phyloP scores from a whole-genome alignment of 2,113 vertebrate genomes.

The Zingel zingel region DNA sequence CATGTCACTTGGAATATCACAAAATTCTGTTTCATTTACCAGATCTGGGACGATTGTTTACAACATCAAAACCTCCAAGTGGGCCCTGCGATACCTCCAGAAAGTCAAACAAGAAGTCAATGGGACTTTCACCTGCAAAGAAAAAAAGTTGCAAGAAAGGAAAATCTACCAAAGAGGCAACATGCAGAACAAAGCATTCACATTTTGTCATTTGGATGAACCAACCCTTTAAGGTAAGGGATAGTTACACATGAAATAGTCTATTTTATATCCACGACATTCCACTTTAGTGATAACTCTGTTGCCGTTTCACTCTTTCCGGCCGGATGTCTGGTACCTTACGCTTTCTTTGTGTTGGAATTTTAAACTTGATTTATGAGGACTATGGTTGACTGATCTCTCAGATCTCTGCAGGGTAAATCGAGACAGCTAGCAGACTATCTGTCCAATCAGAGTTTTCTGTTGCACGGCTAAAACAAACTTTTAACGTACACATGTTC shows the following conservation, averaged over 20 bases:
- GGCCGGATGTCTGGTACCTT: too few species aligned
- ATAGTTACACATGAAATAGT: not conserved
- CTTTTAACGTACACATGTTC: too few species aligned
- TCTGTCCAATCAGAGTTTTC: too few species aligned
- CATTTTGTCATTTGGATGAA: not conserved
- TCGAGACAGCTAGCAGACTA: too few species aligned
- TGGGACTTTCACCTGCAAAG: constrained; percentile 55
- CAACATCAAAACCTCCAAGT: constrained; percentile 16
- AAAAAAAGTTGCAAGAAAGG: not conserved
- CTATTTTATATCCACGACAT: too few species aligned
- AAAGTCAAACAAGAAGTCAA: constrained; percentile 64
- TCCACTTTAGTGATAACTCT: too few species aligned
- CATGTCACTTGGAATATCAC: not conserved
- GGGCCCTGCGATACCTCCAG: constrained; percentile 33
- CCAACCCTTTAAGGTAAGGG: not conserved
- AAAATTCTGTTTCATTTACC: constrained; percentile 31
- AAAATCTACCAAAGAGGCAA: not conserved
- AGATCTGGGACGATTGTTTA: constrained; percentile 38
- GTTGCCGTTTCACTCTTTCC: too few species aligned
- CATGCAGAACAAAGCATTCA: not conserved
- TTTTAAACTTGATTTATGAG: too few species aligned
- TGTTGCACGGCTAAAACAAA: too few species aligned
- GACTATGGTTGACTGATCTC: too few species aligned
- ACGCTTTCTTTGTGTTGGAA: too few species aligned
- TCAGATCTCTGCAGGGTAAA: too few species aligned